Conservation (phyloP, 2,113 vertebrate genomes). For the Pheucticus melanocephalus region DNA sequence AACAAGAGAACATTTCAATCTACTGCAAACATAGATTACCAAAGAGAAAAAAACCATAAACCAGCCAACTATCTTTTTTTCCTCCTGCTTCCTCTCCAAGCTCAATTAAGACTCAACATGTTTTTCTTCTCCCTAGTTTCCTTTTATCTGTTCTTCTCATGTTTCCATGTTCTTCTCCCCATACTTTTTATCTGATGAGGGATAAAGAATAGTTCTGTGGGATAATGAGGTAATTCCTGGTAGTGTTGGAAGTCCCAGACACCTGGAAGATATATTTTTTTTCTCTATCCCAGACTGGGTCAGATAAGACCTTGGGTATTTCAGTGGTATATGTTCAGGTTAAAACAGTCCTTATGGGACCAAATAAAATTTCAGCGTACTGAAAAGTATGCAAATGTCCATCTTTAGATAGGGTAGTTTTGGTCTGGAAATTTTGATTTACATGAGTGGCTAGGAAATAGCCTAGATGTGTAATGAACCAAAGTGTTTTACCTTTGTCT, state of each 20-base stretch:
- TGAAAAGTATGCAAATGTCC: background rate
- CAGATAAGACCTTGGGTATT: constrained; percentile 6
- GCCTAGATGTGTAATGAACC: background rate
- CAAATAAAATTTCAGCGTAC: background rate
- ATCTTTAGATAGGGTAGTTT: background rate
- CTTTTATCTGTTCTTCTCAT: constrained; percentile 37
- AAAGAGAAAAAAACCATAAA: constrained; percentile 43
- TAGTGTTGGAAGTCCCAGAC: constrained; percentile 31
- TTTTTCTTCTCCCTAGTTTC: constrained; percentile 3
- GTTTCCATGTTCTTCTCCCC: background rate
- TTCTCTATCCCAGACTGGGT: background rate
- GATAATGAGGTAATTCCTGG: constrained; percentile 52
- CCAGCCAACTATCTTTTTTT: background rate
- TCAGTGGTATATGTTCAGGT: background rate
- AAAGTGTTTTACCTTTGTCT: constrained; percentile 12
- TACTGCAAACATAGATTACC: background rate
- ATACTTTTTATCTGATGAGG: constrained; percentile 12
- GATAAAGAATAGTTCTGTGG: background rate
- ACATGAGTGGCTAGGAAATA: background rate
- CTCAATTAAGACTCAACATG: constrained; percentile 20
- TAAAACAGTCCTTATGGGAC: background rate
- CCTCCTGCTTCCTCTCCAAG: constrained; percentile 31
- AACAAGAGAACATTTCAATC: background rate
- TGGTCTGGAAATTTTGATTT: background rate
- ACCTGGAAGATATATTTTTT: background rate